phyloP scores from a whole-genome alignment of 2,113 vertebrate genomes.

The Tamias sibiricus region DNA sequence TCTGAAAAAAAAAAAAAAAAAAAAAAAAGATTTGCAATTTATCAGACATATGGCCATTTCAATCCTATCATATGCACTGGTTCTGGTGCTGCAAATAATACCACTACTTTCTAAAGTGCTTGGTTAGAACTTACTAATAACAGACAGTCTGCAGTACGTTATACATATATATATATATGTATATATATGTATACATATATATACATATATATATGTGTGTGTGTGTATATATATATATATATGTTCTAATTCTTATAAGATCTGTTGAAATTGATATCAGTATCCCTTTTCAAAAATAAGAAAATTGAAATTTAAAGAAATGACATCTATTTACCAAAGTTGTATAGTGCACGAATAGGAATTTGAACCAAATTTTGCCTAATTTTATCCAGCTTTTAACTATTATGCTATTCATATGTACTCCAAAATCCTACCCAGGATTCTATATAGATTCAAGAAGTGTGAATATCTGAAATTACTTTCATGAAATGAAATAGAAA shows the following conservation, averaged over 20 bases:
- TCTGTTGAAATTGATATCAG: background rate
- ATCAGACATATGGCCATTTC: background rate
- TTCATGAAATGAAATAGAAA: slow-evolving; percentile 21
- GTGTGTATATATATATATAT: no score
- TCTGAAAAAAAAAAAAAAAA: background rate
- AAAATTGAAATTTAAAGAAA: background rate
- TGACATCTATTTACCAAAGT: background rate
- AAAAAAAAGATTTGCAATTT: background rate
- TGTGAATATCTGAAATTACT: background rate
- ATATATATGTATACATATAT: no score
- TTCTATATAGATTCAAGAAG: background rate
- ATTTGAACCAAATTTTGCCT: background rate
- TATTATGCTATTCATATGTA: background rate
- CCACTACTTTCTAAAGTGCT: background rate
- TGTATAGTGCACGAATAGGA: background rate
- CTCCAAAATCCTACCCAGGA: background rate
- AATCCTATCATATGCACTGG: background rate
- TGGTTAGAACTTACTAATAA: background rate
- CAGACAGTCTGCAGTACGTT: background rate
- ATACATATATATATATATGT: no score
- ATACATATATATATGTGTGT: no score
- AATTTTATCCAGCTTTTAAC: background rate
- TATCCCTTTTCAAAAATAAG: background rate
- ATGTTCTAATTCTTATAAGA: background rate
- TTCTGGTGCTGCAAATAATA: background rate